Evolutionary conservation across 2,888 invertebrate genomes (phyloP), one percentile per base, ranked within the genome.

Genomic region (Gasteruption jaculator): DNA sequence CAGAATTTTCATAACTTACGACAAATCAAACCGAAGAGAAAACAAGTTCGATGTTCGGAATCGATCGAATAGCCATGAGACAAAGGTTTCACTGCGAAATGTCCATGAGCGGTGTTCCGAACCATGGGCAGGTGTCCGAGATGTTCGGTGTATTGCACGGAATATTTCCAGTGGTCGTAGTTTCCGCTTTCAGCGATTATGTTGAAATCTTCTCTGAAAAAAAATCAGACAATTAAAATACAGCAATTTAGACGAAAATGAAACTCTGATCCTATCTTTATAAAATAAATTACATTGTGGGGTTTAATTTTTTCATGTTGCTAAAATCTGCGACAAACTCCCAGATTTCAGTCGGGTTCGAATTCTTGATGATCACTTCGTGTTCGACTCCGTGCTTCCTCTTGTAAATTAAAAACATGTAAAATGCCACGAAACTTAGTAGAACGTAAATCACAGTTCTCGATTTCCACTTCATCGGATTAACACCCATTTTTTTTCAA

Each of bases 321-420:
- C 79, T 82, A 57, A 85, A 85, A 69, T 85, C 85, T 1, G 85
- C 81, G n/a, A 85, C 78, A 67, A 76, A 85, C 64, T 84, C 83
- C 85, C 85, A 85, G 21, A 82, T 80, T 19, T 71, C 72, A 57
- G 76, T 75, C 12, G 85, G 79, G 56, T 76, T 73, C 1, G 76
- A 70, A 51, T 79, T 74, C 22, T 70, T 63, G 53, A 85, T 73
- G 48, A 72, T 68, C 36, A 72, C 72, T 51, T 77, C 75, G 10
- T 58, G 58, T 12, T 48, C 43, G 11, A 58, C 57, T 22, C 53
- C 49, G 47, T 65, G 50, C 3, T 49, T 56, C 51, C 56, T 59
- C 41, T 68, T 70, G 38, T 63, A 56, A 43, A 67, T 26, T 26
- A 66, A 56, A 5, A 66, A 22, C 3, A 51, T 16, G 11, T 64